phyloP scores from a whole-genome alignment of 1,140 invertebrate genomes.

The Bombus confusus region DNA sequence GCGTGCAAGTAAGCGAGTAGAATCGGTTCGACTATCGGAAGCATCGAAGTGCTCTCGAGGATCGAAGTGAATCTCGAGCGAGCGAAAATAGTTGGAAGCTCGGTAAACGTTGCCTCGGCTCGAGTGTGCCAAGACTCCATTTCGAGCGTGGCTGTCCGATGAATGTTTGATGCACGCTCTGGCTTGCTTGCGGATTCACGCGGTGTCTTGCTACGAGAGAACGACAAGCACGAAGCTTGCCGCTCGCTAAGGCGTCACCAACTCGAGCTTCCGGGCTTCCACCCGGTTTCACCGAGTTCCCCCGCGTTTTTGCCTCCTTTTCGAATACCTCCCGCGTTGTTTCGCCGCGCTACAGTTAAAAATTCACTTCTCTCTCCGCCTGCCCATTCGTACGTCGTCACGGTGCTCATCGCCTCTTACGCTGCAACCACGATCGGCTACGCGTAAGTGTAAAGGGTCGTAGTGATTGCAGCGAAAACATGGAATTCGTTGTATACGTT shows the following conservation, averaged over 20 bases:
- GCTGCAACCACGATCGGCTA: no score
- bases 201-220: slow-evolving; percentile 7
- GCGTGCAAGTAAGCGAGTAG: not conserved
- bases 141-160: slow-evolving; percentile 55
- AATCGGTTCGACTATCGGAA: slow-evolving; percentile 30
- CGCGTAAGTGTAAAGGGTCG: no score
- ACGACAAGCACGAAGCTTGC: slow-evolving; percentile 1
- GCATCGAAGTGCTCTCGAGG: slow-evolving; percentile 21
- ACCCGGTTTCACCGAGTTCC: not conserved
- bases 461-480: no score
- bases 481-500: no score
- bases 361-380: not conserved
- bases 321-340: slow-evolving; percentile 27
- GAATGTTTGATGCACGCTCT: slow-evolving; percentile 71
- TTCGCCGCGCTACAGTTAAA: not conserved
- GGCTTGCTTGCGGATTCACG: slow-evolving; percentile 56
- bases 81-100: slow-evolving; percentile 60
- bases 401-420: no score
- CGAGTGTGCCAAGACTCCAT: slow-evolving; percentile 53
- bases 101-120: slow-evolving; percentile 56
- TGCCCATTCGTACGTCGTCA: accelerated
- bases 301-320: slow-evolving; percentile 14
- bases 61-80: slow-evolving; percentile 50
- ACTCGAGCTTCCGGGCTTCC: slow-evolving; percentile 56
- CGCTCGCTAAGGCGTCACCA: not conserved